These are phyloP conservation scores for Hippocampus comes DNA, from an alignment of 2,113 vertebrate species.

Conservation along the genomic window DNA sequence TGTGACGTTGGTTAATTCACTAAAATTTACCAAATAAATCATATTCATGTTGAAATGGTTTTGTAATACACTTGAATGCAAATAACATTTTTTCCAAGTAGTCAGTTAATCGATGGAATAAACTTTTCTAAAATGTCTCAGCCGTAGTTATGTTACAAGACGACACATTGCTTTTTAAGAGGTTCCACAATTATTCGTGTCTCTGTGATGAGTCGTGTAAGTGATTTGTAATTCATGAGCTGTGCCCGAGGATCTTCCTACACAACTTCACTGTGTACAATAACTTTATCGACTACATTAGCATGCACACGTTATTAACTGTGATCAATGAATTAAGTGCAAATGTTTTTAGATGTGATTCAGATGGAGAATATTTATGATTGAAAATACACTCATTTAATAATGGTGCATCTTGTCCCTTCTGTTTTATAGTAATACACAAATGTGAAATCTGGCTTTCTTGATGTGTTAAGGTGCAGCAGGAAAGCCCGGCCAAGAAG, in stretches of 20 bases:
- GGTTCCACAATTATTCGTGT: neutral
- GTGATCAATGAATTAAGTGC: neutral
- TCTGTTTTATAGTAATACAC: neutral
- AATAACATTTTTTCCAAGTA: too few species aligned
- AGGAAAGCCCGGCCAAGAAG: constrained; percentile 87
- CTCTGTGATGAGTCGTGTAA: neutral
- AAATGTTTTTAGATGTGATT: neutral
- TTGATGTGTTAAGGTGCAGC: constrained; percentile 77
- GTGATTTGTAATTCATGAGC: neutral
- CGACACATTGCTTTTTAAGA: neutral
- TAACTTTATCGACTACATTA: neutral
- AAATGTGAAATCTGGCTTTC: neutral
- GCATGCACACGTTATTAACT: neutral
- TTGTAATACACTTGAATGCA: too few species aligned
- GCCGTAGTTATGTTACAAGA: neutral
- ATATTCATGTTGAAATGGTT: too few species aligned
- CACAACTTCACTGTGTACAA: neutral
- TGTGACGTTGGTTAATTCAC: too few species aligned
- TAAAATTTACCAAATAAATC: too few species aligned
- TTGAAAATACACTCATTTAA: neutral
- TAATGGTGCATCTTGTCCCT: neutral
- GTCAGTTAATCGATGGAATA: too few species aligned
- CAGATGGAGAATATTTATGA: neutral
- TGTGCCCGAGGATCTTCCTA: neutral
- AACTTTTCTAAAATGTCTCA: too few species aligned